Base-by-base conservation (phyloP, 2,797 vertebrate species). In the Aselliscus stoliczkanus region DNA sequence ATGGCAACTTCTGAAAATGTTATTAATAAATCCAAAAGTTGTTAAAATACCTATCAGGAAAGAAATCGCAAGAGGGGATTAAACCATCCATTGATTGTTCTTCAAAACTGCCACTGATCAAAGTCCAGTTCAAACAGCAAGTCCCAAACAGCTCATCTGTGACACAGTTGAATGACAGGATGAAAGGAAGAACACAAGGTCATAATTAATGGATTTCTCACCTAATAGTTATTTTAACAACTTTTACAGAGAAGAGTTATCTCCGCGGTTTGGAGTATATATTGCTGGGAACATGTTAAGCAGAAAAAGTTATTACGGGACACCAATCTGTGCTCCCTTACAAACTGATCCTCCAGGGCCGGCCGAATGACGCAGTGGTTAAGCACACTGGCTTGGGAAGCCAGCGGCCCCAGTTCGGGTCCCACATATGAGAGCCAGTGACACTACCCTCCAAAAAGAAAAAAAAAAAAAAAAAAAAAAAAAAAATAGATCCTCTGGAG, bases 21-120 rank as follows among this genome's bases (percentile, higher is more conserved):
- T 79, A 89, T 84, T 70, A 96, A 83, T 95, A 94, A 97, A 82
- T 73, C 44, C 70, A 91, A 76, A 94, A 82, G 93, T 65, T 91
- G 93, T 93, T 86, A 94, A 96, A 95, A 97, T 86, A 93, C 37
- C 93, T 94, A 94, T 94, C 56, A 94, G 88, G 86, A 94, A 96
- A 96, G 47, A 96, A 97, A 96, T 87, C 5, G 0, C 83, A 94
- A 94, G 73, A 95, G 34, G n/a, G 69, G 39, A 91, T 94, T 95
- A 85, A 93, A 88, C 64, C 92, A 95, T 88, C 84, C 91, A 75
- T 23, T 90, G 96, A 95, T 0, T 90, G 75, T 62, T 94, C 62
- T 92, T 93, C 81, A 94, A 89, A 94, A 90, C 76, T 94, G 77
- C 84, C 83, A 85, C 4, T 92, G 76, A 88, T 90, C 91, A 86